Base-by-base conservation (phyloP, 1,140 invertebrate genomes). In the Condylostylus longicornis region DNA sequence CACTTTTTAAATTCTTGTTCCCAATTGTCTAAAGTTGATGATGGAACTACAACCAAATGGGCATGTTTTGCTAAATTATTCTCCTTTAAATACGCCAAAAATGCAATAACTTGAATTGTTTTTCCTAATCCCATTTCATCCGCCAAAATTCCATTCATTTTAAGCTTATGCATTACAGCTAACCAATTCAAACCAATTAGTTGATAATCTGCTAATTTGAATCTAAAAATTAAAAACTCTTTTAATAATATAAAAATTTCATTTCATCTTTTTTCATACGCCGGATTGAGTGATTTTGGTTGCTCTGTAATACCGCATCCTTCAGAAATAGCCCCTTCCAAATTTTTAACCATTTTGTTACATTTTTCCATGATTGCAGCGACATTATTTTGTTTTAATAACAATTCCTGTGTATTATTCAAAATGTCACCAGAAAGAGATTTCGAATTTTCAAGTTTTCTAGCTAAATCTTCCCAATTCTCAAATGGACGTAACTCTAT, bases 131-230 rank as follows among this genome's bases (percentile, higher is more conserved):
- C 88, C 86, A 87, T 87, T 62, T 86, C 82, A 54, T 86, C 82
- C 0, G 89, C 90, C 35, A 97, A 64, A 47, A 96, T 95, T n/a
- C 85, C 87, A 61, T 93, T 95, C 2, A 96, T 73, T 20, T 82
- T 74, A 46, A 91, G 83, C 18, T 77, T 71, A 52, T 94, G 82
- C 67, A 97, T 77, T 3, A 95, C 75, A 1, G 79, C 74, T 0
- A 97, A 62, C 91, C 91, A 97, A 58, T 95, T 95, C 1, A 97
- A 64, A 6, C 91, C 93, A 17, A 95, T 76, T 62, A 96, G 68
- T 66, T 96, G 91, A 62, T 95, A 95, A 13, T 77, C 72, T 5
- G 87, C 79, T 42, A 95, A 64, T 50, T 71, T 76, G 38, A 80
- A 63, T 23, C 75, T 75, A 49, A 43, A 51, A 32, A 20, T 23